Percentiles rank a stretch among this genome's conserved stretches.
Evolutionary conservation across 1,140 invertebrate genomes (phyloP).

Genomic region (Zeugodacus cucurbitae): DNA sequence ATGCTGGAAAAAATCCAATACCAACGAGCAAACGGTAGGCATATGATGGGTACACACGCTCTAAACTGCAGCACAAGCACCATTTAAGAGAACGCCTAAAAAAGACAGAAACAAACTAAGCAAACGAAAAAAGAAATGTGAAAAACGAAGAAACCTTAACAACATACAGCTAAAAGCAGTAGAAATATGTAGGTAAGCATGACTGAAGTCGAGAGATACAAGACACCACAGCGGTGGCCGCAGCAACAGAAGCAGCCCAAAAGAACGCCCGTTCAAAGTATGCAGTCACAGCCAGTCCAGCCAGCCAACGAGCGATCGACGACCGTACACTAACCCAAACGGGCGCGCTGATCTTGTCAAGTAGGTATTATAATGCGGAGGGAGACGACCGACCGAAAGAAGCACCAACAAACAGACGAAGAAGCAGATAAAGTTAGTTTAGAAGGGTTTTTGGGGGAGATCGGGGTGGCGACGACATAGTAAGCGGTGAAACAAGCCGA

Average conservation of each 20-base stretch:
- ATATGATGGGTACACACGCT: constrained; percentile 13
- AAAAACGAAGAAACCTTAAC: neutral
- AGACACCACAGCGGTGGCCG: neutral
- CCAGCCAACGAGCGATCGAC: neutral
- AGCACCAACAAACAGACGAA: neutral
- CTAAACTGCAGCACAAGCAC: constrained; percentile 40
- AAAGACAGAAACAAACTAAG: neutral
- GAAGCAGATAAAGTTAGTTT: neutral
- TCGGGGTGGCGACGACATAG: neutral
- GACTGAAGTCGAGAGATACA: neutral
- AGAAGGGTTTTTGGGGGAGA: neutral
- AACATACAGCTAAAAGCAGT: neutral
- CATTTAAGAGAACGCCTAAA: constrained; percentile 27
- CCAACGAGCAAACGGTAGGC: constrained; percentile 33
- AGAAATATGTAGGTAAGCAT: constrained; percentile 22
- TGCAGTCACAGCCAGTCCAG: neutral
- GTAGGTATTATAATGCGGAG: neutral
- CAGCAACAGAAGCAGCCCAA: neutral
- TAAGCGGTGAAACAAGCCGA: neutral
- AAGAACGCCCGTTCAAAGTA: constrained; percentile 22
- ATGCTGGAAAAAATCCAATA: neutral
- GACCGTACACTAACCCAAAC: constrained; percentile 31
- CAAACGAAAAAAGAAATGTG: neutral
- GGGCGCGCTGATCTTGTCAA: neutral
- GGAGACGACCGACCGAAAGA: neutral